Evolutionary conservation across 2,888 invertebrate species (phyloP).

Genomic region (Cantharis rufa): DNA sequence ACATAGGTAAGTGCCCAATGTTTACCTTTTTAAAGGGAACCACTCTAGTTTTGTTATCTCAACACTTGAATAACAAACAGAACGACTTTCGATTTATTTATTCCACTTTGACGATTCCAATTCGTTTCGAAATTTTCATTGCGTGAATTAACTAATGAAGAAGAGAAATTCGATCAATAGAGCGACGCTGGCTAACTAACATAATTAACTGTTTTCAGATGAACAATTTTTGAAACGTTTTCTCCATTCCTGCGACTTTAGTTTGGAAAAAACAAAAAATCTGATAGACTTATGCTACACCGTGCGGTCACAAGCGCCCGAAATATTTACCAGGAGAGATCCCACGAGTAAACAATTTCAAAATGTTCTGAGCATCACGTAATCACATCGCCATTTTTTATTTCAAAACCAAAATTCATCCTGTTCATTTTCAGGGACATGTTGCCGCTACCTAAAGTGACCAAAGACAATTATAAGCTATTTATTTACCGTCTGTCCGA

Average conservation of each 20-base stretch:
- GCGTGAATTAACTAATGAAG: constrained; percentile 7
- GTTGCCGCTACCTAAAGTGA: constrained; percentile 68
- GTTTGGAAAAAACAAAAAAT: constrained; percentile 63
- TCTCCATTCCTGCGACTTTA: constrained; percentile 60
- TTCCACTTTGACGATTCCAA: background rate
- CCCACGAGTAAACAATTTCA: constrained; percentile 60
- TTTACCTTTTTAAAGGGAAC: constrained; percentile 2
- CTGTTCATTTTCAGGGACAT: constrained; percentile 64
- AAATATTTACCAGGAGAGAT: constrained; percentile 65
- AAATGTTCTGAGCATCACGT: constrained; percentile 61
- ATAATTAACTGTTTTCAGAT: constrained; percentile 56
- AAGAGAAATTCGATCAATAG: background rate
- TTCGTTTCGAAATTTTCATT: background rate
- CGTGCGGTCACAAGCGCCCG: constrained; percentile 62
- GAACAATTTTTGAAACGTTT: constrained; percentile 63
- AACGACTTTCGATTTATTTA: background rate
- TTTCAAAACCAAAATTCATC: background rate
- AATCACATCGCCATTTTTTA: background rate
- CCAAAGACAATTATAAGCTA: constrained; percentile 69
- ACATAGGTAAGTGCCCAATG: constrained; percentile 60
- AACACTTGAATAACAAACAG: background rate
- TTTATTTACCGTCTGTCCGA: constrained; percentile 69
- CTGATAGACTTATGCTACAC: constrained; percentile 58
- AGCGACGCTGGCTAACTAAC: no score
- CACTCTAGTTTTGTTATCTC: background rate